Conservation (phyloP, 2,797 vertebrate genomes). For the Anabacerthia variegaticeps region DNA sequence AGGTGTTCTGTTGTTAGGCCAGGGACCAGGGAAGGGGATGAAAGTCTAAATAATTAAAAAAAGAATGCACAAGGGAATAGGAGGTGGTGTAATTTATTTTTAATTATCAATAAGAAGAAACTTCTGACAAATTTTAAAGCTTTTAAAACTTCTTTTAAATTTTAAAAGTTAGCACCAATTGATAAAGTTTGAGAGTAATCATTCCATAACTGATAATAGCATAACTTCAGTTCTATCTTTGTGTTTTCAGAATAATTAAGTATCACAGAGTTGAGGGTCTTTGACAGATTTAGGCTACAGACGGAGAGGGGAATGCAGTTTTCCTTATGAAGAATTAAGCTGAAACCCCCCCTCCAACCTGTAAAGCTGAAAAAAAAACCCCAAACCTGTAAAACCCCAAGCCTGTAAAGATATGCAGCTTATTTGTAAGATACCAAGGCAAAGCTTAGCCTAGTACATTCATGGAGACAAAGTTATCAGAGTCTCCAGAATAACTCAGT, state of each 20-base stretch:
- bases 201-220: not conserved
- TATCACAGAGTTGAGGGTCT: not conserved
- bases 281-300: not conserved
- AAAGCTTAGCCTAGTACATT: not conserved
- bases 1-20: not conserved
- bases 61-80: not conserved
- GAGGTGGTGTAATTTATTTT: not conserved
- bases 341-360: not conserved
- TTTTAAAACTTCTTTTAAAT: not conserved
- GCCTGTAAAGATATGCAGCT: not conserved
- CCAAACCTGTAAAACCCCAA: rapidly evolving
- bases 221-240: not conserved
- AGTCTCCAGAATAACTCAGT: not conserved
- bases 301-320: not conserved
- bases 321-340: not conserved
- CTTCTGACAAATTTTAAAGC: not conserved
- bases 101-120: not conserved
- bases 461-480: not conserved
- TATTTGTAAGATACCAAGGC: not conserved
- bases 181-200: not conserved
- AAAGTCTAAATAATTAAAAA: not conserved
- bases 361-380: rapidly evolving
- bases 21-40: not conserved
- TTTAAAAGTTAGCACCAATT: not conserved
- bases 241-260: not conserved